Conservation (phyloP, 2,797 vertebrate genomes). For the Galaxias olidus region DNA sequence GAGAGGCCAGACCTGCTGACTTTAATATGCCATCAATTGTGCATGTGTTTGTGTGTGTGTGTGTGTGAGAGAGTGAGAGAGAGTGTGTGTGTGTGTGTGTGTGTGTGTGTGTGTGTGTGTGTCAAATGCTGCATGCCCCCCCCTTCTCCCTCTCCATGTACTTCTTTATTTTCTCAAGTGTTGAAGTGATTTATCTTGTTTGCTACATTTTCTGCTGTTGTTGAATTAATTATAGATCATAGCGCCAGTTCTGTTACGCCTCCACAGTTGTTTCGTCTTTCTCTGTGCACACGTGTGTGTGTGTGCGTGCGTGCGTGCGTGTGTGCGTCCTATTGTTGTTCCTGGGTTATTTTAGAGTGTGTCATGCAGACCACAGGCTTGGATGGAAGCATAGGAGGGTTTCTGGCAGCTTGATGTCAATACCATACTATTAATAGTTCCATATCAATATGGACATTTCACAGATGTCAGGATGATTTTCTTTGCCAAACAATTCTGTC, state of each 20-base stretch:
- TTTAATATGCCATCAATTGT: conserved; percentile 1
- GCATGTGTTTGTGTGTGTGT: too few relatives aligned
- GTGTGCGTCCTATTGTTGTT: not conserved
- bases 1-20: not conserved
- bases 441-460: too few relatives aligned
- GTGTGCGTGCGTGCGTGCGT: not conserved
- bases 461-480: too few relatives aligned
- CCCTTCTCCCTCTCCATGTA: not conserved
- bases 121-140: not conserved
- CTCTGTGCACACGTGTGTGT: not conserved
- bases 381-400: too few relatives aligned
- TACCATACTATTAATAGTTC: too few relatives aligned
- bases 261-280: not conserved
- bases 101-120: not conserved
- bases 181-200: conserved; percentile 10
- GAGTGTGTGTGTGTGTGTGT: not conserved
- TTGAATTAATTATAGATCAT: conserved; percentile 6
- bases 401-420: too few relatives aligned
- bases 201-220: not conserved
- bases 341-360: too few relatives aligned
- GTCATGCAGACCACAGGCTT: too few relatives aligned
- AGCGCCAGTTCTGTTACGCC: not conserved
- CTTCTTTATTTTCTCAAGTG: conserved; percentile 1
- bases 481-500: too few relatives aligned
- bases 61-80: not conserved